Evolutionary conservation across 2,888 invertebrate genomes (phyloP).

Genomic region (Subacronicta megacephala): DNA sequence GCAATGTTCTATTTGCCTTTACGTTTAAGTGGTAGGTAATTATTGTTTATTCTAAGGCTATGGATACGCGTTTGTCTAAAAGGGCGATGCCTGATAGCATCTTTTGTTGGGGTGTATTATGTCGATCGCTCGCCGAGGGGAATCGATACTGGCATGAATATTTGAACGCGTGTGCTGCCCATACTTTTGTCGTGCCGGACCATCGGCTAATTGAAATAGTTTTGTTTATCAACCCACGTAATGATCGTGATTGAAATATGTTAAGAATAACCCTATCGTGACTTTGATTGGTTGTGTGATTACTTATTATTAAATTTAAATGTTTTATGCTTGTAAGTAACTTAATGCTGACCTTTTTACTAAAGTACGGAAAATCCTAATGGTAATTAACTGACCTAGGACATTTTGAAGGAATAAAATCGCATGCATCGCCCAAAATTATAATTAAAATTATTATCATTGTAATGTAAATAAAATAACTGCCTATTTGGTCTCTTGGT

Average conservation of each 20-base stretch:
- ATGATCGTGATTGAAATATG: constrained; percentile 59
- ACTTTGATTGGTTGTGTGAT: constrained; percentile 25
- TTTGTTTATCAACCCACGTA: constrained; percentile 65
- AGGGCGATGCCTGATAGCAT: constrained; percentile 85
- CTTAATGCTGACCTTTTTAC: too few relatives aligned
- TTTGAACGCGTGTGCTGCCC: constrained; percentile 77
- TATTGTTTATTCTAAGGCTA: constrained; percentile 67
- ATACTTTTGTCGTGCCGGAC: constrained; percentile 69
- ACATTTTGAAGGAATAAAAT: too few relatives aligned
- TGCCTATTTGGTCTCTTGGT: too few relatives aligned
- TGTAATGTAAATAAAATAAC: too few relatives aligned
- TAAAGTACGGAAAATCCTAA: too few relatives aligned
- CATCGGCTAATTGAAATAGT: constrained; percentile 82
- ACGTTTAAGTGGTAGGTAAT: constrained; percentile 54
- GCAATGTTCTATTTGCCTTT: constrained; percentile 42
- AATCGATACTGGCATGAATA: constrained; percentile 86
- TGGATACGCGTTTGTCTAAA: constrained; percentile 71
- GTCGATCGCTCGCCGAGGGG: constrained; percentile 56
- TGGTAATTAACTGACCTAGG: too few relatives aligned
- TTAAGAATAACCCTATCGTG: constrained; percentile 34
- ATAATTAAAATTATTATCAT: too few relatives aligned
- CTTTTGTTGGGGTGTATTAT: constrained; percentile 82
- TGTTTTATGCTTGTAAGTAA: too few relatives aligned
- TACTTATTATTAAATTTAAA: constrained; percentile 36
- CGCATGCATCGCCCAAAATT: not conserved